A percentile compares a stretch with the other conserved stretches of the same genome.
Evolutionary conservation across 2,888 invertebrate genomes (phyloP).

Genomic region (Lathronympha strigana): DNA sequence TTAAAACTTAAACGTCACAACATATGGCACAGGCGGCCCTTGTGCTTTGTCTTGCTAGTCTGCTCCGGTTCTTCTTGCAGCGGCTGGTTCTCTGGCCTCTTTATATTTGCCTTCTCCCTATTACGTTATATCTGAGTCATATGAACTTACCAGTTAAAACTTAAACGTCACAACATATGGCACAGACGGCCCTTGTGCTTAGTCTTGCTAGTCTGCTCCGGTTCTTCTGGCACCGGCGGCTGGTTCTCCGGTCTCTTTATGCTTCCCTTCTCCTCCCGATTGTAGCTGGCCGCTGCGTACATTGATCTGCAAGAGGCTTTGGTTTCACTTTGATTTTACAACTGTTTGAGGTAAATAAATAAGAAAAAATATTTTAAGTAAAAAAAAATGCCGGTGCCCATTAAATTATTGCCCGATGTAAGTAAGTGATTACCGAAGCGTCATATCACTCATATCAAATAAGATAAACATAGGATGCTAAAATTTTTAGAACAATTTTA

Average conservation of each 20-base stretch:
- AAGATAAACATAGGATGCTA: too few species aligned
- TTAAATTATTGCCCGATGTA: too few species aligned
- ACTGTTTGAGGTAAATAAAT: constrained; percentile 49
- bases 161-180: constrained; percentile 83
- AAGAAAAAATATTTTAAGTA: neutral
- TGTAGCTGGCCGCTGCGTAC: constrained; percentile 73
- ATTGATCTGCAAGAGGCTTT: constrained; percentile 80
- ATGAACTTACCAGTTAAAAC: constrained; percentile 73
- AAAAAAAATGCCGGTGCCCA: neutral
- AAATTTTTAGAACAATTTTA: too few species aligned
- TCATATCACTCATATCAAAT: too few species aligned
- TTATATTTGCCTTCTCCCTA: constrained; percentile 56
- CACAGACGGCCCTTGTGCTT: constrained; percentile 76
- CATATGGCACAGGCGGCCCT: constrained; percentile 75
- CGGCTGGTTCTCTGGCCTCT: constrained; percentile 47
- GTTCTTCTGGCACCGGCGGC: constrained; percentile 49
- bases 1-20: constrained; percentile 82
- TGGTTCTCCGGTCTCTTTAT: constrained; percentile 56
- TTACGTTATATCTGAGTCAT: too few species aligned
- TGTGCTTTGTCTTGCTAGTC: neutral
- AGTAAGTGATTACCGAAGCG: too few species aligned
- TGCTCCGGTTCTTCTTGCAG: neutral
- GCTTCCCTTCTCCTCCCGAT: constrained; percentile 60
- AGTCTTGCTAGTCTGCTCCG: constrained; percentile 53
- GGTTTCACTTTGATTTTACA: constrained; percentile 66